These are phyloP conservation scores for Xestobium rufovillosum DNA, from an alignment of 2,888 invertebrate species.

Conservation along the genomic window DNA sequence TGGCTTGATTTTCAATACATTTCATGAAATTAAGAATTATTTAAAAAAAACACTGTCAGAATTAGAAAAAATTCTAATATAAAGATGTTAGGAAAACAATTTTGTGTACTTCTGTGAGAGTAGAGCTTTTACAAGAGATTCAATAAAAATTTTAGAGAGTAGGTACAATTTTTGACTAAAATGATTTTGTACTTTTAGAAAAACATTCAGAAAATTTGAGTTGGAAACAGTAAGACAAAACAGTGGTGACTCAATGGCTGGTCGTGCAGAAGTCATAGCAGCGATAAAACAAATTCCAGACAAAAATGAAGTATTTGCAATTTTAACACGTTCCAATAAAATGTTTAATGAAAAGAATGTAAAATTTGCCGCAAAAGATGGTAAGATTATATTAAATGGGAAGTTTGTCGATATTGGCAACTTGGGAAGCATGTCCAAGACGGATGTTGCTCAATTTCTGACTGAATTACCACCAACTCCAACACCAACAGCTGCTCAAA, in stretches of 20 bases:
- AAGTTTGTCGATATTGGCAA: conserved; percentile 29
- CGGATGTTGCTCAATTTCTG: conserved; percentile 25
- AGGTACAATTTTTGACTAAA: too few relatives aligned
- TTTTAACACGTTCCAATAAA: conserved; percentile 48
- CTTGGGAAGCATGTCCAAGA: conserved; percentile 28
- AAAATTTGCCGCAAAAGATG: conserved; percentile 28
- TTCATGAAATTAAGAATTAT: too few relatives aligned
- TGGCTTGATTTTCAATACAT: too few relatives aligned
- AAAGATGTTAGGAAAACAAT: too few relatives aligned
- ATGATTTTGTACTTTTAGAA: conserved; percentile 43
- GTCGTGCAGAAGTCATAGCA: conserved; percentile 50
- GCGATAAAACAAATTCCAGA: conserved; percentile 47
- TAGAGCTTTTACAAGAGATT: too few relatives aligned
- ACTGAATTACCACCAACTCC: conserved; percentile 18
- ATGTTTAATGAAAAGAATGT: conserved; percentile 47
- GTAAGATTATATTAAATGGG: conserved; percentile 33
- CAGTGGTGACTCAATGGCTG: conserved; percentile 39
- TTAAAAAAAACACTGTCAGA: too few relatives aligned
- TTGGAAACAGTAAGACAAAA: conserved; percentile 48
- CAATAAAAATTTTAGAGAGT: too few relatives aligned
- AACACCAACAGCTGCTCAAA: conserved; percentile 9
- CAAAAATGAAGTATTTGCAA: conserved; percentile 51
- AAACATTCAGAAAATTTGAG: conserved; percentile 51
- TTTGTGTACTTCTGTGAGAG: too few relatives aligned
- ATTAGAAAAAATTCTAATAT: too few relatives aligned